These are phyloP conservation scores for Ennomos quercinarius DNA, from an alignment of 2,888 invertebrate genomes.

Conservation along the genomic window DNA sequence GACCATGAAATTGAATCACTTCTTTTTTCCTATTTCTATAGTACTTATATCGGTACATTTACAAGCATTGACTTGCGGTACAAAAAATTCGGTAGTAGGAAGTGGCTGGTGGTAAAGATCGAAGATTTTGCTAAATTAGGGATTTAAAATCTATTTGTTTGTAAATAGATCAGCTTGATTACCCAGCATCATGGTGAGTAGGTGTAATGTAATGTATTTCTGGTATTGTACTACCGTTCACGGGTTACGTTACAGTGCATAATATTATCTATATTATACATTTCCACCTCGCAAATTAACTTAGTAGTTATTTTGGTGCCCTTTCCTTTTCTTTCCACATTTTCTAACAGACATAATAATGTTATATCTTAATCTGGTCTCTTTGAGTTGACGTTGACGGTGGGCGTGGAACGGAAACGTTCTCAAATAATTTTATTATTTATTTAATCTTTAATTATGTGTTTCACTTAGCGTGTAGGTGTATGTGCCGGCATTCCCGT, in stretches of 20 bases:
- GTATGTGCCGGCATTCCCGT: conserved; percentile 17
- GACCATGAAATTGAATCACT: conserved; percentile 57
- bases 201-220: too few species aligned
- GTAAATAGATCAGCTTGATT: too few species aligned
- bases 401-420: conserved; percentile 40
- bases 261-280: too few species aligned
- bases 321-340: neutral
- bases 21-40: conserved; percentile 42
- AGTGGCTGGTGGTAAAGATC: conserved; percentile 36
- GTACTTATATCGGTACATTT: conserved; percentile 14
- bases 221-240: too few species aligned
- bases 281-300: too few species aligned
- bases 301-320: neutral
- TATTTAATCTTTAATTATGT: conserved; percentile 38
- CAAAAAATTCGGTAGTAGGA: conserved; percentile 49
- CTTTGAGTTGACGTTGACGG: conserved; percentile 13
- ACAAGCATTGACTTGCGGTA: conserved; percentile 43
- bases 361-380: conserved; percentile 9
- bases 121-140: neutral
- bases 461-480: conserved; percentile 39
- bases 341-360: conserved; percentile 1
- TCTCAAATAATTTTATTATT: conserved; percentile 42
- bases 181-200: too few species aligned
- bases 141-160: too few species aligned
- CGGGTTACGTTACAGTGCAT: too few species aligned